phyloP scores from a whole-genome alignment of 2,113 vertebrate genomes.

The Cyphomyrus plagiostoma region DNA sequence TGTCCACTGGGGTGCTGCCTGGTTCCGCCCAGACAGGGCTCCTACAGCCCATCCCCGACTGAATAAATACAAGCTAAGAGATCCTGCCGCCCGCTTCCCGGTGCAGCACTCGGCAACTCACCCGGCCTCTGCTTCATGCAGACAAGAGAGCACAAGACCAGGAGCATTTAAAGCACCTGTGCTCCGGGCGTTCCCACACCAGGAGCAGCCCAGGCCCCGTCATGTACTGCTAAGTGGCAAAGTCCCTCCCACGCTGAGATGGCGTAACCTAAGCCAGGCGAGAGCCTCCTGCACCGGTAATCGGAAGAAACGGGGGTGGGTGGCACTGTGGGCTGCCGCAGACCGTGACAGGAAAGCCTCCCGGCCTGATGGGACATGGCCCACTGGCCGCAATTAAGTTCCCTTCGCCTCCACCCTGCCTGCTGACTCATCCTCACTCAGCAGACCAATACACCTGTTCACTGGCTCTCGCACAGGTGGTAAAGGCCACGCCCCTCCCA shows the following conservation, averaged over 20 bases:
- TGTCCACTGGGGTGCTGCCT: neutral
- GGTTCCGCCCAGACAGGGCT: neutral
- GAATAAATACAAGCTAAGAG: neutral
- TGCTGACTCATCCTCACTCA: constrained; percentile 28
- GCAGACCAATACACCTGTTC: constrained; percentile 35
- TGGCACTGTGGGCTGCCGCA: neutral
- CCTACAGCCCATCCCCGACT: neutral
- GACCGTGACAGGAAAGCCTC: neutral
- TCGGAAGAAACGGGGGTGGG: neutral
- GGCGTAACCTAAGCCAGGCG: neutral
- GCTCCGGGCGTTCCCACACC: neutral
- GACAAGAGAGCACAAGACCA: neutral
- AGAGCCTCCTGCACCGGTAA: neutral
- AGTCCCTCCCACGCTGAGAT: neutral
- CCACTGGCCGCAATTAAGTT: neutral
- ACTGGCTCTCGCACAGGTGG: constrained; percentile 25
- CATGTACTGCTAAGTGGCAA: no score
- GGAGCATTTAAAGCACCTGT: neutral
- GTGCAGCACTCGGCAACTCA: neutral
- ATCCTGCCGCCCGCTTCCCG: neutral
- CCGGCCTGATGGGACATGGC: neutral
- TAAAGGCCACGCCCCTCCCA: neutral
- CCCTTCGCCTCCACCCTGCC: neutral
- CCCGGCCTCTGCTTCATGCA: neutral
- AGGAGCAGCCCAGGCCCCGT: neutral